Evolutionary conservation across 2,888 invertebrate genomes (phyloP), one percentile per base, ranked within the genome.

Genomic region (Leptinotarsa haldemani): DNA sequence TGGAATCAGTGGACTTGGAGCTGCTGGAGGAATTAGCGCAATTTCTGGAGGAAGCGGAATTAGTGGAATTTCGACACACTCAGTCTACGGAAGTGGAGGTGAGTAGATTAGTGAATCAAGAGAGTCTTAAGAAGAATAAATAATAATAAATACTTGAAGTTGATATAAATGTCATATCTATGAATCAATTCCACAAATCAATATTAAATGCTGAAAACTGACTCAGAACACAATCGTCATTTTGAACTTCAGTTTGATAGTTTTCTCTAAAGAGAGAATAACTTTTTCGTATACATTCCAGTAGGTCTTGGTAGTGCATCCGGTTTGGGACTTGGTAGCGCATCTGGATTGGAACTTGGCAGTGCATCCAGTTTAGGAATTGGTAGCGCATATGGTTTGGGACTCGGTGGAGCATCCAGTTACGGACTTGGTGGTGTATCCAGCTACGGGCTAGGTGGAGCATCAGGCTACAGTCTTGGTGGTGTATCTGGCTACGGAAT

Each of bases 371-470:
- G n/a, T n/a, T 30, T 30, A 2, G 15, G 52, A 15, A 1, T 52
- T 52, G 52, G n/a, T n/a, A 52, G 16, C 13, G n/a, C n/a, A 40
- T 40, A 40, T 40, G 50, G 50, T 50, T n/a, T 16, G 4, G 50
- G 50, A 50, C 15, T 4, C 3, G 50, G 50, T 15, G 9, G 40
- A 7, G 2, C 30, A n/a, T 15, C 25, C 15, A 7, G 30, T 30
- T 7, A 30, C n/a, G 61, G 61, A 56, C 12, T 56, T 13, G 22
- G 58, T 25, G 25, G 30, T 47, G 48, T 13, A 20, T 65, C 65
- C 9, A 48, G 48, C 18, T 16, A 53, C 13, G 65, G 70, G n/a
- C 15, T 58, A 2, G 70, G 70, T 40, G 63, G 65, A 13, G 63
- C 65, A 18, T 65, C n/a, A 1, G n/a, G 67, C 16, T 50, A 40